A percentile compares a stretch with the other conserved stretches of the same genome.
Conservation (phyloP, 2,888 invertebrate species). For the Junonia oenone region DNA sequence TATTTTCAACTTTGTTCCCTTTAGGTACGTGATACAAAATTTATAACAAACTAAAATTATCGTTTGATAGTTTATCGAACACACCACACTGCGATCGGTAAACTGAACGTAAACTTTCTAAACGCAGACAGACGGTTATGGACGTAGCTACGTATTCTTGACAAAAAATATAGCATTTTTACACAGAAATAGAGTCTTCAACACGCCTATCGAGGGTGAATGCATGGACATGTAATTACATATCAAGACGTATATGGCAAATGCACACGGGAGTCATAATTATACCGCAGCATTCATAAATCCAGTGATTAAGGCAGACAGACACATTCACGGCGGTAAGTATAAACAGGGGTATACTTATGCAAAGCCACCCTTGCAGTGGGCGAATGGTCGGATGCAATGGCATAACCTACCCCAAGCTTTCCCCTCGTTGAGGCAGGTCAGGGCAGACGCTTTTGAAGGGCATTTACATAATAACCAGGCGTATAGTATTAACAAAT, state of each 20-base stretch:
- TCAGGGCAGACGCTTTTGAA: conserved; percentile 65
- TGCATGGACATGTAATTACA: conserved; percentile 21
- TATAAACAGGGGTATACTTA: conserved; percentile 59
- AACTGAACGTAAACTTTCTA: background rate
- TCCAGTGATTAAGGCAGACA: conserved; percentile 57
- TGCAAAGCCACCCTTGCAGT: conserved; percentile 69
- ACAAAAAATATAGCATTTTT: background rate
- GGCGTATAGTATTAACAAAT: conserved; percentile 34
- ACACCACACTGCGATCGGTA: background rate
- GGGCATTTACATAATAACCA: conserved; percentile 65
- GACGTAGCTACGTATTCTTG: background rate
- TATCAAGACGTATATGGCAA: conserved; percentile 30
- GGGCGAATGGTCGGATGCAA: conserved; percentile 66
- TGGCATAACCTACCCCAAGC: conserved; percentile 72
- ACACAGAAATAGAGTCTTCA: conserved; percentile 5
- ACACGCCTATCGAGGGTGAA: conserved; percentile 13
- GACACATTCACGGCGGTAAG: conserved; percentile 57
- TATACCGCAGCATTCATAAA: conserved; percentile 64
- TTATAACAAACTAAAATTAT: conserved; percentile 49
- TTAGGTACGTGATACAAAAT: conserved; percentile 60
- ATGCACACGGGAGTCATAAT: conserved; percentile 54
- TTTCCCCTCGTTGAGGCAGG: conserved; percentile 67
- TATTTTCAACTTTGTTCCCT: conserved; percentile 55
- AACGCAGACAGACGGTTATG: background rate
- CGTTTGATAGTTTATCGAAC: conserved; percentile 8